Conservation (phyloP, 2,888 invertebrate species). For the Mechanitis mazaeus region DNA sequence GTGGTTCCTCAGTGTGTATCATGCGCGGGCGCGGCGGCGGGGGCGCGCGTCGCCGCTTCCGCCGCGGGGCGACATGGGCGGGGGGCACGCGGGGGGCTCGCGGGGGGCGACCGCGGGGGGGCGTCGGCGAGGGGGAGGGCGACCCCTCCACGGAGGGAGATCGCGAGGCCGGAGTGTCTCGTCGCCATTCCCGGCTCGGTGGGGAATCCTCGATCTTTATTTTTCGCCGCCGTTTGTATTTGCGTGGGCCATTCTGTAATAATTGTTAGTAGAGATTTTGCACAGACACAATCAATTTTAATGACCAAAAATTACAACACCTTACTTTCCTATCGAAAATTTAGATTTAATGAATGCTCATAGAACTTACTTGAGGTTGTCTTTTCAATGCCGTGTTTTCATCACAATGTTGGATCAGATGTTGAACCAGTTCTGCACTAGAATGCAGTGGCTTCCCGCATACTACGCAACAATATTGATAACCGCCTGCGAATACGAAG, state of each 20-base stretch:
- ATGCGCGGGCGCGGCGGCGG: conserved; percentile 79
- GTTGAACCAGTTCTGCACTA: conserved; percentile 86
- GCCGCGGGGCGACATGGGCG: conserved; percentile 40
- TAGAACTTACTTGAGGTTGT: conserved; percentile 78
- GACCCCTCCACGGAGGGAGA: conserved; percentile 33
- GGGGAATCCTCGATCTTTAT: conserved; percentile 68
- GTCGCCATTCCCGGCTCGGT: conserved; percentile 36
- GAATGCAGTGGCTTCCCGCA: conserved; percentile 83
- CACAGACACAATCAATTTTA: too few species aligned
- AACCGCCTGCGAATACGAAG: conserved; percentile 53
- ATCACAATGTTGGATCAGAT: conserved; percentile 90
- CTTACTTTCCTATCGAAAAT: too few species aligned
- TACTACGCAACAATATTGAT: conserved; percentile 85
- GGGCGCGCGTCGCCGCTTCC: conserved; percentile 51
- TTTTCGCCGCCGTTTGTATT: conserved; percentile 88
- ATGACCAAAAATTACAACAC: too few species aligned
- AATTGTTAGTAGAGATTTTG: not conserved
- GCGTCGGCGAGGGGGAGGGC: conserved; percentile 27
- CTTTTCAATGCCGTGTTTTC: conserved; percentile 88
- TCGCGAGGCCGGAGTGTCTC: conserved; percentile 31
- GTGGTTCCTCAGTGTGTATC: conserved; percentile 83
- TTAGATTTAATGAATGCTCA: too few species aligned
- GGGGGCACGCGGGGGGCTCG: conserved; percentile 30
- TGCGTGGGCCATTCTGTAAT: conserved; percentile 81
- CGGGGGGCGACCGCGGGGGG: conserved; percentile 37